Conservation (phyloP, 2,113 vertebrate species). For the Strigops habroptila region DNA sequence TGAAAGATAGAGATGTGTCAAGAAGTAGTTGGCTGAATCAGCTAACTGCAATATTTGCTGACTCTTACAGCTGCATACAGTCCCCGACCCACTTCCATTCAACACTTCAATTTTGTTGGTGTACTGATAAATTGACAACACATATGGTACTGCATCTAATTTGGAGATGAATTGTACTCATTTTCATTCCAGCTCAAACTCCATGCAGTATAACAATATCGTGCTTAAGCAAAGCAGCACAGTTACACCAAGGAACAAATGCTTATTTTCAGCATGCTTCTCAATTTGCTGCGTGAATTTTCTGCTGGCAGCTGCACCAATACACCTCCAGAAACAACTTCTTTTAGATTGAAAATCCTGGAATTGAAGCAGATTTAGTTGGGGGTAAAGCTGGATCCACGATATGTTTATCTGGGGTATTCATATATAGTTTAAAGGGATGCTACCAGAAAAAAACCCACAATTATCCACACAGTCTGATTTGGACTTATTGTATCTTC, state of each 20-base stretch:
- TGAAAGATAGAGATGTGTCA: slow-evolving; percentile 37
- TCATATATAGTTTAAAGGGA: not conserved
- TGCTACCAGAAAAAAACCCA: not conserved
- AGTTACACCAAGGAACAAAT: not conserved
- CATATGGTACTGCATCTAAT: not conserved
- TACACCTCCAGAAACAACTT: not conserved
- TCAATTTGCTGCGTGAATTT: not conserved
- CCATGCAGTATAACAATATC: not conserved
- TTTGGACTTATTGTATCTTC: not conserved
- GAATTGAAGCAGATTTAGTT: not conserved
- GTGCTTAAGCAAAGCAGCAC: not conserved
- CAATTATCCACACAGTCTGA: not conserved
- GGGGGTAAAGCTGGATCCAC: not conserved
- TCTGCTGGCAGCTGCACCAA: not conserved
- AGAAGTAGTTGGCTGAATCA: slow-evolving; percentile 48
- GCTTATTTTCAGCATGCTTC: not conserved
- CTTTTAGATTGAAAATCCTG: not conserved
- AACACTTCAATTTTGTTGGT: slow-evolving; percentile 1
- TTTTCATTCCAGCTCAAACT: not conserved
- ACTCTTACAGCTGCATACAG: not conserved
- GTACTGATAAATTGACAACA: slow-evolving; percentile 8
- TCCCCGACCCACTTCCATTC: not conserved
- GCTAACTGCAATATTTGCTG: slow-evolving; percentile 44
- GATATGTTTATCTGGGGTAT: not conserved
- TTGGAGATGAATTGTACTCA: slow-evolving; percentile 25